Base-by-base conservation (phyloP, 2,888 invertebrate genomes). In the Ceraclea dissimilis region DNA sequence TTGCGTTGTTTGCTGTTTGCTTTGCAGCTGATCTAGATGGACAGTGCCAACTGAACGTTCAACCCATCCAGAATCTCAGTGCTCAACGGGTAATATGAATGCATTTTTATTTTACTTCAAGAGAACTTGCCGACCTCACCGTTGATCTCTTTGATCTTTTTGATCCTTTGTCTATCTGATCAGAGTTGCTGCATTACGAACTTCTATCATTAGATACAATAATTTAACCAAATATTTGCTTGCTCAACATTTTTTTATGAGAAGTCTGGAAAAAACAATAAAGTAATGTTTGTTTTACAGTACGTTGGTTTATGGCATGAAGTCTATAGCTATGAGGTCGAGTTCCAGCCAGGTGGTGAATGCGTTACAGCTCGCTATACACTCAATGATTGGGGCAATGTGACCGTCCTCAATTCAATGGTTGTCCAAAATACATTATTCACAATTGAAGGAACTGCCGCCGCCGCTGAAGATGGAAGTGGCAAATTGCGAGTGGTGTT, bases 291-390 rank as follows among this genome's bases (percentile, higher is more conserved):
- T n/a, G n/a, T n/a, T n/a, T 54, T 66, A 4, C 63, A 76, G 75
- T 76, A 76, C 52, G 71, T 65, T 53, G 70, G 70, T 1, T 71
- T 68, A 64, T 76, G 76, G 75, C 67, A 71, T 48, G 74, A 75
- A 65, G 64, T 67, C 0, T 71, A 71, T 60, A 70, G 71, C 53
- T 74, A 70, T 63, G 71, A 74, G 39, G 72, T 72, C 58, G 72
- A 72, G 56, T 68, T 68, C 0, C 71, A 69, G 55, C 63, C 65
- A 1, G 65, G 66, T 18, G 74, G 70, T 62, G 73, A 74, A 56
- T 76, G 76, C 59, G 73, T 74, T 0, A 66, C 67, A 0, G 61
- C 59, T 13, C 21, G 11, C 17, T 62, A 62, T 51, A 56, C 47
- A 22, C 47, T 61, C 20, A 44, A 52, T 31, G 31, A 16, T 2